These are phyloP conservation scores for Ornithoptera priamus DNA, from an alignment of 2,888 invertebrate genomes.

Conservation along the genomic window DNA sequence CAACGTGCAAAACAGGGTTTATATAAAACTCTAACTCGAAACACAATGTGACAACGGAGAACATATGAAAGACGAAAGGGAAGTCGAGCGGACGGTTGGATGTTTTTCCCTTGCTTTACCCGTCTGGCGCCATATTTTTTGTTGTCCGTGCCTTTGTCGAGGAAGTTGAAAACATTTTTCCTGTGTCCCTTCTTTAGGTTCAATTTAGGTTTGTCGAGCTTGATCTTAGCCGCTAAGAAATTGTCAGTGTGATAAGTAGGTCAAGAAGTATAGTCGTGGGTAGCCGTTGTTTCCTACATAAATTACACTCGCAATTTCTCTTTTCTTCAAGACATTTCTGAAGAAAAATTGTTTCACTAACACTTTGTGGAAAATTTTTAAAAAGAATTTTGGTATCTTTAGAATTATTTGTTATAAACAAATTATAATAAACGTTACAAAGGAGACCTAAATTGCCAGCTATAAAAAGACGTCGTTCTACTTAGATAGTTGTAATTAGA, in stretches of 20 bases:
- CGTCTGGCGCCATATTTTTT: conserved; percentile 28
- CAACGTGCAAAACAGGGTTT: conserved; percentile 4
- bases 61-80: conserved; percentile 23
- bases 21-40: conserved; percentile 14
- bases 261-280: conserved; percentile 6
- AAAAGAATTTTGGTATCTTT: not conserved
- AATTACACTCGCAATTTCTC: conserved; percentile 8
- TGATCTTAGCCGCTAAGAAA: conserved; percentile 17
- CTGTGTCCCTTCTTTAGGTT: conserved; percentile 17
- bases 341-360: not conserved
- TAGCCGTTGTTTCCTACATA: not conserved
- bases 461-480: not conserved
- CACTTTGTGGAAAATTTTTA: not conserved
- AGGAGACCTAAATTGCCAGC: not conserved
- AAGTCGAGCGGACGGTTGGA: conserved; percentile 15
- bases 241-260: conserved; percentile 22
- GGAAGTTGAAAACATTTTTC: conserved; percentile 23
- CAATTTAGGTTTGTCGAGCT: conserved; percentile 15
- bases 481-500: not conserved
- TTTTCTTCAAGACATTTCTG: not conserved
- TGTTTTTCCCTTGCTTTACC: conserved; percentile 28
- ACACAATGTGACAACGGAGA: conserved; percentile 18
- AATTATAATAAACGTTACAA: not conserved
- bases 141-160: conserved; percentile 22
- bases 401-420: not conserved